Conservation (phyloP, 2,113 vertebrate genomes). For the Tylochromis polylepis region DNA sequence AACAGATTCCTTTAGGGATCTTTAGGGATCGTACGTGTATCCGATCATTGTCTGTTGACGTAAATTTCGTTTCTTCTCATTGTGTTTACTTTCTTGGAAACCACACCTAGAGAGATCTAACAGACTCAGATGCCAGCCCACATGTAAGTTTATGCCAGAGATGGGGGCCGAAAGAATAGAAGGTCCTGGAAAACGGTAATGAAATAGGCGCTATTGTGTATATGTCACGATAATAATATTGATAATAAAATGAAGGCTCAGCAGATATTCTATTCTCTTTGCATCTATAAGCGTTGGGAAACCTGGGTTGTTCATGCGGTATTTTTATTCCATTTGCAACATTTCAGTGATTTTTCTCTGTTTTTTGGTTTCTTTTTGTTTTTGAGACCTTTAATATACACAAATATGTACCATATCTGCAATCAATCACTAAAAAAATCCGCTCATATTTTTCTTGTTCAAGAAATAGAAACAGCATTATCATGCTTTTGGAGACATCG, state of each 20-base stretch:
- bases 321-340: neutral
- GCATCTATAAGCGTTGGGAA: neutral
- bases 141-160: neutral
- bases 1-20: neutral
- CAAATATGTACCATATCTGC: neutral
- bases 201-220: neutral
- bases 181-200: neutral
- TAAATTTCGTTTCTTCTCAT: neutral
- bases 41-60: slow-evolving; percentile 9
- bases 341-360: neutral
- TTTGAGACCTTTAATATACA: neutral
- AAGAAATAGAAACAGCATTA: neutral
- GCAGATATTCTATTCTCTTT: neutral
- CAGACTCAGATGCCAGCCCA: neutral
- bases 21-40: slow-evolving; percentile 2
- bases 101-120: neutral
- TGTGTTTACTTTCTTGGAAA: neutral
- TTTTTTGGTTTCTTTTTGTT: neutral
- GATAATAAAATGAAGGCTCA: neutral
- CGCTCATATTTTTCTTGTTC: neutral
- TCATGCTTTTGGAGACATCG: neutral
- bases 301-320: neutral
- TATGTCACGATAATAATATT: neutral
- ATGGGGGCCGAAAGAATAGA: neutral
- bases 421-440: neutral